phyloP scores from a whole-genome alignment of 2,113 vertebrate genomes.

The Sinocyclocheilus rhinocerous region DNA sequence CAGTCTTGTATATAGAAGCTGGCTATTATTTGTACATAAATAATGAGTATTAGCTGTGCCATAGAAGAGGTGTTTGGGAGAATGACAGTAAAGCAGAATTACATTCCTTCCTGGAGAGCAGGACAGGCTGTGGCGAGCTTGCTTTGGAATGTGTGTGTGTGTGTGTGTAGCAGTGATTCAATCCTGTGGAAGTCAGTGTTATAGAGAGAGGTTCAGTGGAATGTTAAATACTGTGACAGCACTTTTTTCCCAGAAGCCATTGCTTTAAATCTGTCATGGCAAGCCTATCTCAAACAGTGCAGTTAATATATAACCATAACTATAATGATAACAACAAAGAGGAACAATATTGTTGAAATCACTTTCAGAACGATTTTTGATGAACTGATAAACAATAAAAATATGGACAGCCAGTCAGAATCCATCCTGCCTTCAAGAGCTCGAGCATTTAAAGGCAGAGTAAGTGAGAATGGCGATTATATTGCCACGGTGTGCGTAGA shows the following conservation, averaged over 20 bases:
- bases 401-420: no score
- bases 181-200: constrained; percentile 48
- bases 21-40: not conserved
- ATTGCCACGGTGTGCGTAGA: no score
- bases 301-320: not conserved
- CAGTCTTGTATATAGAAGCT: not conserved
- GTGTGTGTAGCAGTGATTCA: constrained; percentile 53
- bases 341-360: no score
- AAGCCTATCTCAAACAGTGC: constrained; percentile 1
- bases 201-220: constrained; percentile 48
- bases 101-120: constrained; percentile 60
- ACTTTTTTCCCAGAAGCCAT: constrained; percentile 41
- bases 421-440: no score
- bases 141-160: constrained; percentile 53
- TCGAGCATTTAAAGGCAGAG: no score
- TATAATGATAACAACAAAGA: no score
- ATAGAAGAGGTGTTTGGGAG: constrained; percentile 20
- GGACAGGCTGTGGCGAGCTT: constrained; percentile 57
- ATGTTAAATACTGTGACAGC: constrained; percentile 45
- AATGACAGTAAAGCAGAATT: not conserved
- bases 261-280: constrained; percentile 22
- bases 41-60: not conserved
- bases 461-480: no score
- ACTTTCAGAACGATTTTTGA: no score
- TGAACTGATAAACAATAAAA: no score